A percentile compares a stretch with the other conserved stretches of the same genome.
Evolutionary conservation across 2,113 vertebrate species (phyloP).

Genomic region (Actenoides lindsayi): DNA sequence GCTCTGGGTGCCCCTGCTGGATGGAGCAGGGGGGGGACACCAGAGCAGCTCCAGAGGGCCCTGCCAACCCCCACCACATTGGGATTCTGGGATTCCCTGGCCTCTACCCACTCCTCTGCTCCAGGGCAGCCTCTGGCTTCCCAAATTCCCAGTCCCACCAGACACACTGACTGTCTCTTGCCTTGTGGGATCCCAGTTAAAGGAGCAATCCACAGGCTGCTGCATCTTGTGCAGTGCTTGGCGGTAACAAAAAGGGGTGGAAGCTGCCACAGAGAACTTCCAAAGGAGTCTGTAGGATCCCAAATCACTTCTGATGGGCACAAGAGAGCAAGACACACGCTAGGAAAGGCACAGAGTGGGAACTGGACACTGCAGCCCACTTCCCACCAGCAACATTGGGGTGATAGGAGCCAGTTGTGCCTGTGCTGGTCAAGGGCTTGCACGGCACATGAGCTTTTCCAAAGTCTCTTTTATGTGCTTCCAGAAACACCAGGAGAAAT

Average conservation of each 20-base stretch:
- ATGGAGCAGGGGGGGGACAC: no score
- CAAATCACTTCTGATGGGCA: neutral
- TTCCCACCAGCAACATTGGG: fast-evolving
- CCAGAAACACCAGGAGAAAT: neutral
- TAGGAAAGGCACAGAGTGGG: neutral
- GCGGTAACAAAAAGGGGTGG: neutral
- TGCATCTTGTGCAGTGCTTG: fast-evolving
- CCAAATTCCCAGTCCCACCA: neutral
- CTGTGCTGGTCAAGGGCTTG: neutral
- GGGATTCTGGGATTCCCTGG: no score
- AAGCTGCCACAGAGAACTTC: neutral
- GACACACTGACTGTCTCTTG: neutral
- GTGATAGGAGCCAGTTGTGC: neutral
- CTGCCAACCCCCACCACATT: no score
- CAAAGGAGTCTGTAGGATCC: neutral
- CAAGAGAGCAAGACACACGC: neutral
- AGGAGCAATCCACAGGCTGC: fast-evolving
- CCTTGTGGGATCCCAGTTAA: neutral
- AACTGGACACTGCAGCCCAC: neutral
- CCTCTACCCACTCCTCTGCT: neutral
- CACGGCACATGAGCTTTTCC: neutral
- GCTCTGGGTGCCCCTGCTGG: no score
- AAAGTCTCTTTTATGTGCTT: fast-evolving
- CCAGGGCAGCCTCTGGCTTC: neutral
- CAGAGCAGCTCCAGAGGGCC: no score